Base-by-base conservation (phyloP, 2,888 invertebrate genomes). In the Drepana falcataria region DNA sequence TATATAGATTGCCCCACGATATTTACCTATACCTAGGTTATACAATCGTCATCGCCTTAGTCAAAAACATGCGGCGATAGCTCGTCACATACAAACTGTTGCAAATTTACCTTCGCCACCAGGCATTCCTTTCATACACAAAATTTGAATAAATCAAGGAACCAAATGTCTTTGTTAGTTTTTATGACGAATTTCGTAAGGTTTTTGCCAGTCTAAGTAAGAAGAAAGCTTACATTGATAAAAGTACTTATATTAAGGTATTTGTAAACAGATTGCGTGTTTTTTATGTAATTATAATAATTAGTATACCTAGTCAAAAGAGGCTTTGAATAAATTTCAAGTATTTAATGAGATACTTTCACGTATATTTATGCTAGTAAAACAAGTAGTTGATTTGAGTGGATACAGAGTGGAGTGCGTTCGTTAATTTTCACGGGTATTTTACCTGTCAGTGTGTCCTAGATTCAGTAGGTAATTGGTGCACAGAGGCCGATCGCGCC, bases 401-500 rank as follows among this genome's bases (percentile, higher is more conserved):
- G 40, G 35, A 21, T 21, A 21, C 34, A 5, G 33, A 37, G 49
- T n/a, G 37, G 37, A 3, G 7, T 41, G 40, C 51, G 40, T 33
- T 21, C 40, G 40, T 40, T 51, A 34, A 40, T 57, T 48, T 41
- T 53, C 41, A 52, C 52, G 49, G 49, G 53, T n/a, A 21, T 3
- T 44, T 47, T 35, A 41, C 53, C 53, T 56, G 49, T 51, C 44
- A 55, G 48, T 44, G 49, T 49, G 54, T 49, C 49, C 59, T 51
- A 59, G 55, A 66, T 63, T 64, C 54, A 57, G 21, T 53, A 48
- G 66, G 75, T 81, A 75, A 79, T 76, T 71, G 74, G 69, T 53
- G 55, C 57, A 53, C 55, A 57, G 56, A 57, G 60, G 57, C 58
- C 67, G 65, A 71, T 71, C 61, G 60, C 60, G 63, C 57, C 75